Evolutionary conservation across 1,140 invertebrate genomes (phyloP).

Genomic region (Antheraea pernyi): DNA sequence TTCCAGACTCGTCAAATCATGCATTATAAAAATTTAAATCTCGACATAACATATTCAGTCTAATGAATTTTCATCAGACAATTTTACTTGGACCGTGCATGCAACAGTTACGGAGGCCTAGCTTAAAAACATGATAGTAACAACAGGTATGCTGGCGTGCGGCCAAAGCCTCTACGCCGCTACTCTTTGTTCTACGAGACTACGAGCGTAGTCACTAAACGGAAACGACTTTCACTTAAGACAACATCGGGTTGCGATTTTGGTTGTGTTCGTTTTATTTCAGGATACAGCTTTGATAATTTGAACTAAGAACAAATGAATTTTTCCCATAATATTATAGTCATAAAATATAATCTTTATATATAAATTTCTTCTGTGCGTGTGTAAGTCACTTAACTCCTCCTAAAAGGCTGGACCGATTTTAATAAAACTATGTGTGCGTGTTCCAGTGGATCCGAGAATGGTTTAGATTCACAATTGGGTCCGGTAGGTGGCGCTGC

Average conservation of each 20-base stretch:
- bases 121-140: constrained; percentile 42
- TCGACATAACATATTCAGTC: neutral
- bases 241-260: constrained; percentile 17
- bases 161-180: constrained; percentile 44
- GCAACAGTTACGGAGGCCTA: constrained; percentile 43
- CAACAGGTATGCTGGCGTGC: constrained; percentile 55
- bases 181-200: constrained; percentile 33
- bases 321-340: too few species aligned
- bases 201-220: constrained; percentile 28
- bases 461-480: too few species aligned
- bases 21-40: too few species aligned
- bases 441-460: too few species aligned
- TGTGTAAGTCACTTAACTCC: too few species aligned
- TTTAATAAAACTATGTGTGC: too few species aligned
- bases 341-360: too few species aligned
- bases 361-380: too few species aligned
- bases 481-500: too few species aligned
- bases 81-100: constrained; percentile 23
- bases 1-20: too few species aligned
- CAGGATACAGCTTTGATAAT: neutral
- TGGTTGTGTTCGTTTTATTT: constrained; percentile 5
- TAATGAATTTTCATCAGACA: constrained; percentile 14
- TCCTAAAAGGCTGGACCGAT: too few species aligned
- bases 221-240: constrained; percentile 27
- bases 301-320: too few species aligned